These are phyloP conservation scores for Leucoma salicis DNA, from an alignment of 2,888 invertebrate genomes.

Conservation along the genomic window DNA sequence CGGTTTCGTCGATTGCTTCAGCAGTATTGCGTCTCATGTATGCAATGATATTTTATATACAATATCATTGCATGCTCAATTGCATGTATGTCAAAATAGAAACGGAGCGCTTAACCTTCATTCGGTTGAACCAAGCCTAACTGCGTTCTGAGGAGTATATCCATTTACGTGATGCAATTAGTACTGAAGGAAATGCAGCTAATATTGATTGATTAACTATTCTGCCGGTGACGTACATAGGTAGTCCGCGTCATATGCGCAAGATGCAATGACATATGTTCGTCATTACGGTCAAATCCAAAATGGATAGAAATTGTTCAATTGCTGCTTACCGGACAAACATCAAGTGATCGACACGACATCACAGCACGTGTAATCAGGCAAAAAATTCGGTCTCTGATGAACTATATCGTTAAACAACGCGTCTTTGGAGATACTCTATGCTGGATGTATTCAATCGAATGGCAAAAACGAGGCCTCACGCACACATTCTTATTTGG, in stretches of 20 bases:
- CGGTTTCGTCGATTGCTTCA: conserved; percentile 20
- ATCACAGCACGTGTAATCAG: conserved; percentile 29
- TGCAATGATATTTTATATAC: too few relatives aligned
- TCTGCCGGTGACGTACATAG: conserved; percentile 21
- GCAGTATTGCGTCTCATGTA: conserved; percentile 14
- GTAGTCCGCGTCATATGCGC: conserved; percentile 25
- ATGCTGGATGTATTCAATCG: conserved; percentile 27
- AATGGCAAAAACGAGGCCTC: conserved; percentile 25
- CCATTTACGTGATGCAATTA: conserved; percentile 16
- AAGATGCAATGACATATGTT: conserved; percentile 9
- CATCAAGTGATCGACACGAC: conserved; percentile 34
- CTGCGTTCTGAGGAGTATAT: conserved; percentile 32
- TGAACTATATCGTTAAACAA: conserved; percentile 20
- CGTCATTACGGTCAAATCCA: conserved; percentile 36
- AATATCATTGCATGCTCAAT: too few relatives aligned
- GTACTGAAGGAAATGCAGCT: conserved; percentile 20
- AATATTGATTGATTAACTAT: conserved; percentile 28
- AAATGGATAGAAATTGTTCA: conserved; percentile 30
- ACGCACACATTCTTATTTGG: conserved; percentile 23
- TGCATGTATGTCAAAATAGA: conserved; percentile 50
- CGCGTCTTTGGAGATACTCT: conserved; percentile 26
- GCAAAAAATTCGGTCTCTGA: conserved; percentile 24
- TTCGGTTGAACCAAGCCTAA: conserved; percentile 35
- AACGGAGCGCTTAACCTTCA: conserved; percentile 16
- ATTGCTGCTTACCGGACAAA: conserved; percentile 19